Base-by-base conservation (phyloP, 2,888 invertebrate genomes). In the Meliscaeva auricollis region DNA sequence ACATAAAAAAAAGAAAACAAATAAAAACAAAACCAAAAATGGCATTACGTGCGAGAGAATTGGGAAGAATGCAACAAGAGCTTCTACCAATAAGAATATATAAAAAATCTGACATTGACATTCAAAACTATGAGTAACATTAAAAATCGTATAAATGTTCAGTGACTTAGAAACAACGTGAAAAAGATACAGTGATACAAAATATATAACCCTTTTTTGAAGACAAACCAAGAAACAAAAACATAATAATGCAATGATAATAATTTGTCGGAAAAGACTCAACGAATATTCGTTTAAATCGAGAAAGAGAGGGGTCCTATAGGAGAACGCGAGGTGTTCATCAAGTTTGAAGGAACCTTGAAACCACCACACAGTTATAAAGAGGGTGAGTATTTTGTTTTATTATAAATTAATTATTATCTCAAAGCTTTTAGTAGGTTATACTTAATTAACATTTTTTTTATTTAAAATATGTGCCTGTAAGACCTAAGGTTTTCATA, bases 1-100 rank as follows among this genome's bases (percentile, higher is more conserved):
- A 84, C 73, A 83, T 78, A 44, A 44, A 41, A 46, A 73, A 26
- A 60, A 62, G 22, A 69, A 50, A 60, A 52, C 9, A 46, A 72
- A 38, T 17, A 32, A 58, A 44, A 58, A 22, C 9, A 13, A 38
- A 11, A 13, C 7, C 7, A 11, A 13, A 38, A 38, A 38, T 75
- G 80, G 75, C 75, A 13, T 35, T 58, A 17, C 44, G 13, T 26
- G 46, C 20, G 26, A 69, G 17, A 50, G 20, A 22, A 44, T 44
- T 44, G 9, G 17, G 3, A 30, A 52, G 9, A n/a, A 62, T 50
- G 8, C 41, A 58, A 41, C 56, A 64, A 38, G 22, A 54, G 64
- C n/a, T 35, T 20, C 35, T 66, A 38, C 68, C 48, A 35, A 26
- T 20, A 30, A 32, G 3, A 35, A 50, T 38, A 3, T 38, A 32